phyloP scores from a whole-genome alignment of 2,888 invertebrate genomes.

The Sericinus montela region DNA sequence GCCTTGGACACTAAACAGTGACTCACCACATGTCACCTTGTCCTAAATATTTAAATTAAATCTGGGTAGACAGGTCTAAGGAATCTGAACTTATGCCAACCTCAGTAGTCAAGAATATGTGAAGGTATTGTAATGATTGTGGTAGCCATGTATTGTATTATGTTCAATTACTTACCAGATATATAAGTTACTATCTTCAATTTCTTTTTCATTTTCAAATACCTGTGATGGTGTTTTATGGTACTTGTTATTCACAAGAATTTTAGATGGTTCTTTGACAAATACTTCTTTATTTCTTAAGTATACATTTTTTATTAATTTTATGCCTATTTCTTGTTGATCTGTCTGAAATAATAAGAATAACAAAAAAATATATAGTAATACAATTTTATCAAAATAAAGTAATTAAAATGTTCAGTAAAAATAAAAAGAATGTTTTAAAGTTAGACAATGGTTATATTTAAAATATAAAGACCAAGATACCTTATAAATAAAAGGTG shows the following conservation, averaged over 20 bases:
- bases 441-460: too few species aligned
- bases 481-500: constrained; percentile 80
- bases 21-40: too few species aligned
- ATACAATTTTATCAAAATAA: background rate
- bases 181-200: constrained; percentile 39
- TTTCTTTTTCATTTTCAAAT: constrained; percentile 37
- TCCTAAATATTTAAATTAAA: too few species aligned
- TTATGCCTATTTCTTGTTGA: constrained; percentile 74
- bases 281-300: constrained; percentile 78
- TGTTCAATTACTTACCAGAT: constrained; percentile 54
- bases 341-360: constrained; percentile 71
- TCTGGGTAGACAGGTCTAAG: too few species aligned
- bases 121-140: too few species aligned
- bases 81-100: too few species aligned
- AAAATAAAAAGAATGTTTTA: too few species aligned
- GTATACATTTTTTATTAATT: constrained; percentile 79
- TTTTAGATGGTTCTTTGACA: constrained; percentile 80
- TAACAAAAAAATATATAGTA: background rate
- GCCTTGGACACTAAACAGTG: too few species aligned
- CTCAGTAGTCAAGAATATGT: too few species aligned
- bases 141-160: too few species aligned
- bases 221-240: constrained; percentile 58
- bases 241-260: constrained; percentile 62
- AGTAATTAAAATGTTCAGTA: too few species aligned
- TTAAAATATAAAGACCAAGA: background rate